These are phyloP conservation scores for Hemaris fuciformis DNA, from an alignment of 2,888 invertebrate species.

Conservation along the genomic window DNA sequence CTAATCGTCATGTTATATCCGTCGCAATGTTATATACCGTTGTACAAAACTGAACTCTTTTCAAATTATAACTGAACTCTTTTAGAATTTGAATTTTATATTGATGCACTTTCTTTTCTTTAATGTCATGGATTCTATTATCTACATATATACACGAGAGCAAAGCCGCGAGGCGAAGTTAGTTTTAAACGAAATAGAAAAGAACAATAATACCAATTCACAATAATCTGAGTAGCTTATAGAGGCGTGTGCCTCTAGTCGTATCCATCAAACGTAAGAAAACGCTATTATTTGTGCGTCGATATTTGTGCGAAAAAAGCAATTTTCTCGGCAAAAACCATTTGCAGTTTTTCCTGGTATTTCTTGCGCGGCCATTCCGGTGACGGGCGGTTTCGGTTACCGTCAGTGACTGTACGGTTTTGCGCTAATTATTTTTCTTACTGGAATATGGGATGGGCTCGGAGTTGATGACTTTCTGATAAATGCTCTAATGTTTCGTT, in stretches of 20 bases:
- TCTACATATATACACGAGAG: too few species aligned
- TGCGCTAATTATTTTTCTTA: constrained; percentile 33
- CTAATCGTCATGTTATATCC: too few species aligned
- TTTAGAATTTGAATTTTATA: too few species aligned
- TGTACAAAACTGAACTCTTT: too few species aligned
- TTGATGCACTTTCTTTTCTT: too few species aligned
- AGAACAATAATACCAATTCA: neutral
- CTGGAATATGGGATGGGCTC: neutral
- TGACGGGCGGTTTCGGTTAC: constrained; percentile 28
- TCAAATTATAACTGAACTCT: too few species aligned
- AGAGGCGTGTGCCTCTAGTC: too few species aligned
- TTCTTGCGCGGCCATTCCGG: constrained; percentile 33
- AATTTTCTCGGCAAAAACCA: constrained; percentile 34
- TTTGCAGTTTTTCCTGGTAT: constrained; percentile 19
- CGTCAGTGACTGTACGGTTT: constrained; percentile 35
- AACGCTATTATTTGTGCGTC: constrained; percentile 38
- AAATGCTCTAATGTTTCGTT: neutral
- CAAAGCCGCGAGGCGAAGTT: too few species aligned
- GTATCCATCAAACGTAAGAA: constrained; percentile 23
- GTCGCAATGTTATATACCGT: too few species aligned
- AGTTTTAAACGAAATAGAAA: neutral
- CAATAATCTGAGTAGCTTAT: too few species aligned
- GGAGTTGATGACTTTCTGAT: neutral
- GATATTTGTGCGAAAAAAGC: constrained; percentile 35
- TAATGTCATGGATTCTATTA: too few species aligned